Evolutionary conservation across 2,113 vertebrate genomes (phyloP).

Genomic region (Poicephalus gulielmi): DNA sequence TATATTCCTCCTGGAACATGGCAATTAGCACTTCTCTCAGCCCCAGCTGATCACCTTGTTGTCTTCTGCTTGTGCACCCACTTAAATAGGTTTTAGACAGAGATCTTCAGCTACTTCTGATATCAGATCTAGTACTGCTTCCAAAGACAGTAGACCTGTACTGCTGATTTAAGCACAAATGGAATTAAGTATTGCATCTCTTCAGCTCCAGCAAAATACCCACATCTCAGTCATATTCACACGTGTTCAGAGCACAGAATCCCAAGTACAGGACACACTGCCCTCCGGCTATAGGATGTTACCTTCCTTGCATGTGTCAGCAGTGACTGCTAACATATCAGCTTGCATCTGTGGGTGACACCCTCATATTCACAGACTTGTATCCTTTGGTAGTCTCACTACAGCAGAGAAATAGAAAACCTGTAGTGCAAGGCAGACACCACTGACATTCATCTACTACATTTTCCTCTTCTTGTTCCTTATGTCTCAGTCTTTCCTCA

Average conservation of each 20-base stretch:
- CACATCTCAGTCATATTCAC: accelerated
- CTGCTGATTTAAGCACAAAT: not conserved
- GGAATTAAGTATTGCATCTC: not conserved
- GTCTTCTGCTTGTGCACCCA: constrained; percentile 15
- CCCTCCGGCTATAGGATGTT: not conserved
- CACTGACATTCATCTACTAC: not conserved
- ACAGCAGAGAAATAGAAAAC: not conserved
- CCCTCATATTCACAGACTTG: not conserved
- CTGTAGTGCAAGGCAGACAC: not conserved
- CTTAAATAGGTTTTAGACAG: constrained; percentile 21
- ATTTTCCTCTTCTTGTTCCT: not conserved
- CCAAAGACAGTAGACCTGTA: not conserved
- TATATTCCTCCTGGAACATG: not conserved
- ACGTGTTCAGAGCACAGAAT: not conserved
- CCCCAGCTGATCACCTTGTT: constrained; percentile 38
- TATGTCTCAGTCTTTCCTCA: not conserved
- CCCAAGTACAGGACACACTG: not conserved
- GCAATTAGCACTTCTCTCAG: constrained; percentile 43
- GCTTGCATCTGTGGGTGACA: not conserved
- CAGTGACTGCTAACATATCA: not conserved
- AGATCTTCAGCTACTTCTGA: not conserved
- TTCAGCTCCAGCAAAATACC: not conserved
- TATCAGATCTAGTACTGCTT: not conserved
- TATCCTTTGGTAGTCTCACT: not conserved
- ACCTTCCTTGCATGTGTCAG: not conserved